phyloP scores from a whole-genome alignment of 2,888 invertebrate species.

The Empis livida region DNA sequence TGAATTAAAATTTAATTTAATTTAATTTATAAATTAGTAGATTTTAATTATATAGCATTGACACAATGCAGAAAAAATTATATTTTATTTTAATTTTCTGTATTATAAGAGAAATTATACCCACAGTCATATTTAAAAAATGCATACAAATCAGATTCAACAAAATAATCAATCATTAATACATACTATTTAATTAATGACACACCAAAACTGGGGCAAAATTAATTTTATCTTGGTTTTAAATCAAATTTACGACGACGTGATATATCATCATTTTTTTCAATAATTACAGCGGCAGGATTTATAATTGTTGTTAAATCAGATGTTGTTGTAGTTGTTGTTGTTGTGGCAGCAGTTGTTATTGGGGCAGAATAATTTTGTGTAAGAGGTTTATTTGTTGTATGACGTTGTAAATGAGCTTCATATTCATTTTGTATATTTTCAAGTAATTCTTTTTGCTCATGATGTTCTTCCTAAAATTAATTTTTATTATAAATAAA shows the following conservation, averaged over 20 bases:
- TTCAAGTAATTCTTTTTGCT: constrained; percentile 30
- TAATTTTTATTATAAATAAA: neutral
- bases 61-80: too few species aligned
- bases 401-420: constrained; percentile 22
- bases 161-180: too few species aligned
- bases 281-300: neutral
- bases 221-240: constrained; percentile 12
- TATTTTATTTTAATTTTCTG: too few species aligned
- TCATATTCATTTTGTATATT: constrained; percentile 30
- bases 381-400: neutral
- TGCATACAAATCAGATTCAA: too few species aligned
- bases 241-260: constrained; percentile 7
- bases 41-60: too few species aligned
- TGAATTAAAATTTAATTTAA: too few species aligned
- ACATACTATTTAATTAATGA: too few species aligned
- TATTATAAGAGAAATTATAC: too few species aligned
- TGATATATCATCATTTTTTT: neutral
- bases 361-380: neutral
- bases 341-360: neutral
- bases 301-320: constrained; percentile 1
- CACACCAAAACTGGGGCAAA: constrained; percentile 9
- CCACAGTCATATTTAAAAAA: too few species aligned
- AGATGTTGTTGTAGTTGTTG: neutral
- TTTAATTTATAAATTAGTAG: too few species aligned
- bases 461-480: constrained; percentile 31